phyloP scores from a whole-genome alignment of 2,113 vertebrate genomes.

The Oenanthe melanoleuca region DNA sequence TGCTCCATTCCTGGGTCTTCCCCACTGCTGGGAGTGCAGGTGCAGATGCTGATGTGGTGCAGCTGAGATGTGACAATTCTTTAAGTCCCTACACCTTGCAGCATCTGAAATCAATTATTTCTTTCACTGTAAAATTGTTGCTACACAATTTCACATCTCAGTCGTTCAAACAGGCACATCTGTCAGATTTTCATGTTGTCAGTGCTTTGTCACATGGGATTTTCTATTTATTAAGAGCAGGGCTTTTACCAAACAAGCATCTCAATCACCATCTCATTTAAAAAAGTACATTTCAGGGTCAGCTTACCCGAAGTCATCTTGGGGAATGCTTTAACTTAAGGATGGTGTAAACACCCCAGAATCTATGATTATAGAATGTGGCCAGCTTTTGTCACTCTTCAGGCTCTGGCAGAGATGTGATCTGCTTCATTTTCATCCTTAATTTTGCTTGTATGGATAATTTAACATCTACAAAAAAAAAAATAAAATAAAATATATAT shows the following conservation, averaged over 20 bases:
- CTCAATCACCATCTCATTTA: background rate
- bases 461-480: background rate
- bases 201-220: background rate
- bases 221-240: background rate
- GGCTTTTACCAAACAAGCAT: background rate
- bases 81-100: background rate
- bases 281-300: background rate
- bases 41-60: background rate
- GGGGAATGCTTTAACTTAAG: background rate
- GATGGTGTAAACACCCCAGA: background rate
- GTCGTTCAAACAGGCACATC: background rate
- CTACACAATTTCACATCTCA: background rate
- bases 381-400: background rate
- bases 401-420: background rate
- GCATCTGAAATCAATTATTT: background rate
- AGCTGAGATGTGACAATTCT: background rate
- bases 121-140: background rate
- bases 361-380: background rate
- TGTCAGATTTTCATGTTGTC: background rate
- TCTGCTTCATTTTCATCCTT: background rate
- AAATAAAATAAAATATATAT: too few species aligned
- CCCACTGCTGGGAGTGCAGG: background rate
- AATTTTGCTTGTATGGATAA: background rate
- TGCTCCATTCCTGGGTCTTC: background rate
- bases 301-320: background rate